These are phyloP conservation scores for Epinephelus cyanopodus DNA, from an alignment of 2,113 vertebrate species.

Conservation along the genomic window DNA sequence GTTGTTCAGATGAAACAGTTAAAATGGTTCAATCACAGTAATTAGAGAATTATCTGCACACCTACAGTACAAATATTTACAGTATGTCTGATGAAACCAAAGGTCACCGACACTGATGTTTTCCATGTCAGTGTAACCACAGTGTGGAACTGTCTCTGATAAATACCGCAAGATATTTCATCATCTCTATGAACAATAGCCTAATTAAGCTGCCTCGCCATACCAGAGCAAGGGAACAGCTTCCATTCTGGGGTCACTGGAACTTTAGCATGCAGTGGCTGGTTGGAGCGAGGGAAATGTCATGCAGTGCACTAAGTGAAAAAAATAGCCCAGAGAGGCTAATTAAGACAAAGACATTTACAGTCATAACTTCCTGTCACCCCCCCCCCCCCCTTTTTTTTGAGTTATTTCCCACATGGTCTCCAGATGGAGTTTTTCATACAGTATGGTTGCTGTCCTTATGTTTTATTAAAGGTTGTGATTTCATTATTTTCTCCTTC, in stretches of 20 bases:
- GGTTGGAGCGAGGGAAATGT: conserved; percentile 68
- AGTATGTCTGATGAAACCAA: not conserved
- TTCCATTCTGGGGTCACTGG: conserved; percentile 61
- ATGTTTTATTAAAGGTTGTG: conserved; percentile 78
- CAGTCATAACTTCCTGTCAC: conserved; percentile 41
- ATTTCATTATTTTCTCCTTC: conserved; percentile 65
- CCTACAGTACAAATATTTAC: not conserved
- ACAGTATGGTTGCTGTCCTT: conserved; percentile 46
- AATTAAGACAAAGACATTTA: conserved; percentile 72
- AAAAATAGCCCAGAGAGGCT: conserved; percentile 64
- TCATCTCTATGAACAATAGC: conserved; percentile 46
- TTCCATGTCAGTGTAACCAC: not conserved
- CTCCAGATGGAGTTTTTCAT: conserved; percentile 61
- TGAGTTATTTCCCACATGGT: conserved; percentile 50
- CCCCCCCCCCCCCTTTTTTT: not conserved
- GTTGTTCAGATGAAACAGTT: not conserved
- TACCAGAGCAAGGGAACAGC: conserved; percentile 34
- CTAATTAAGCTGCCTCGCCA: conserved; percentile 61
- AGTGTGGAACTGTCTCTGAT: conserved; percentile 4
- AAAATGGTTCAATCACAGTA: not conserved
- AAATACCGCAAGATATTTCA: conserved; percentile 33
- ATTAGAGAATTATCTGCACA: not conserved
- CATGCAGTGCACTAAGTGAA: conserved; percentile 29
- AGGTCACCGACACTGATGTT: conserved; percentile 12
- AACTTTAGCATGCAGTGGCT: conserved; percentile 29